Evolutionary conservation across 2,113 vertebrate species (phyloP).

Genomic region (Prochilodus magdalenae): DNA sequence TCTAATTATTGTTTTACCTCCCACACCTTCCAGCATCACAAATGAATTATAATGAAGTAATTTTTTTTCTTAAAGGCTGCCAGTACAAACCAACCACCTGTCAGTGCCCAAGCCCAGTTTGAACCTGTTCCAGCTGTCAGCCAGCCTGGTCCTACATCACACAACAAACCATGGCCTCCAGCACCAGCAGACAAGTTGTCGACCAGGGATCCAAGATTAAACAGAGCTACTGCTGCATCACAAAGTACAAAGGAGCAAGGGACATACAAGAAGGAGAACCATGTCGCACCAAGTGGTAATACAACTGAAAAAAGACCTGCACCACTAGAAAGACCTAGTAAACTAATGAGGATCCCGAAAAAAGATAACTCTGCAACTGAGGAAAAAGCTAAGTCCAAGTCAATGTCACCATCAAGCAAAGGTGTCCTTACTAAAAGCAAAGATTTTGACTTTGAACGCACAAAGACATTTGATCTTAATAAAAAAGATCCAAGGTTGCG

Average conservation of each 20-base stretch:
- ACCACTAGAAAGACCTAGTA: constrained; percentile 77
- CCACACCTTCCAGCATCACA: too few species aligned
- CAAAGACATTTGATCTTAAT: constrained; percentile 76
- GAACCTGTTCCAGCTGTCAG: constrained; percentile 61
- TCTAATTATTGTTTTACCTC: too few species aligned
- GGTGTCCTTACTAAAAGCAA: constrained; percentile 75
- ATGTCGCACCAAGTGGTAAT: constrained; percentile 45
- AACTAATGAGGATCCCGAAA: constrained; percentile 79
- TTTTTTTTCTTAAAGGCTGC: constrained; percentile 64
- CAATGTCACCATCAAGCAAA: constrained; percentile 86
- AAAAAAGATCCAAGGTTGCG: constrained; percentile 91
- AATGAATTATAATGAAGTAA: too few species aligned
- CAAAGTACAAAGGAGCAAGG: constrained; percentile 83
- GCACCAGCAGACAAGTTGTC: constrained; percentile 84
- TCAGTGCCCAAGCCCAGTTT: constrained; percentile 8
- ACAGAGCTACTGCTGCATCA: constrained; percentile 75
- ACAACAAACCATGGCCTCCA: constrained; percentile 81
- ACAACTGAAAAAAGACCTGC: constrained; percentile 76
- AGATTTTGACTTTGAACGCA: constrained; percentile 75
- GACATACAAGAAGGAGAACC: constrained; percentile 80
- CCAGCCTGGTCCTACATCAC: constrained; percentile 71
- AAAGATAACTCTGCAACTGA: constrained; percentile 59
- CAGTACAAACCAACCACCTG: constrained; percentile 45
- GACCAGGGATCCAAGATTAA: constrained; percentile 91
- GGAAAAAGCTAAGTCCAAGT: constrained; percentile 86